These are phyloP conservation scores for Ostrea edulis DNA, from an alignment of 1,140 invertebrate species.

Conservation along the genomic window DNA sequence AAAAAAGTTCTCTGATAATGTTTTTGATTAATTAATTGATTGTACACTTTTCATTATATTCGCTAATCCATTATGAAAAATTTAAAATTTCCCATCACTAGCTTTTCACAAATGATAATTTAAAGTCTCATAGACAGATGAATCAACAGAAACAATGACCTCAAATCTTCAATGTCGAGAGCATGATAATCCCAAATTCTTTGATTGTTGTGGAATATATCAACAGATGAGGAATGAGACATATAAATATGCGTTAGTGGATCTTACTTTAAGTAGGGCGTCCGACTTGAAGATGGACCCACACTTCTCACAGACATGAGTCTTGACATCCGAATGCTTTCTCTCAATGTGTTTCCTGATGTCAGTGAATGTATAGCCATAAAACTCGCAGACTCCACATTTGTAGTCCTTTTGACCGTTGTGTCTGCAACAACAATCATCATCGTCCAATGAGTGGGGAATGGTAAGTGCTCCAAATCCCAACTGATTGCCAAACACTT, in stretches of 20 bases:
- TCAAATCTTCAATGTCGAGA: no score
- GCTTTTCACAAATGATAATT: no score
- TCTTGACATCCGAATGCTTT: slow-evolving; percentile 77
- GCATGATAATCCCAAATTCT: no score
- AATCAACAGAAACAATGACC: no score
- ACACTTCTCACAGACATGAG: slow-evolving; percentile 77
- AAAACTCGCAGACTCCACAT: slow-evolving; percentile 80
- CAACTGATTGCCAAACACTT: neutral
- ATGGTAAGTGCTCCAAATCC: neutral
- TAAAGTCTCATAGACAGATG: no score
- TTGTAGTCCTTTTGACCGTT: slow-evolving; percentile 77
- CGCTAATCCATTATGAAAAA: no score
- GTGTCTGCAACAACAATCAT: slow-evolving; percentile 65
- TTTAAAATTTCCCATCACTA: no score
- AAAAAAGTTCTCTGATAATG: no score
- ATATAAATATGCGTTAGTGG: slow-evolving; percentile 8
- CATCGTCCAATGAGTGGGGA: no score
- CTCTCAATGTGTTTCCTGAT: slow-evolving; percentile 80
- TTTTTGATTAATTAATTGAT: no score
- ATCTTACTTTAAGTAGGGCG: slow-evolving; percentile 68
- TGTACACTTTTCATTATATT: no score
- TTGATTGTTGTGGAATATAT: no score
- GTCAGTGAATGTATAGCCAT: slow-evolving; percentile 80
- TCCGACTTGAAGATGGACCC: slow-evolving; percentile 74
- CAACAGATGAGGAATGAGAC: neutral